Conservation (phyloP, 2,113 vertebrate species). For the Phaetusa simplex region DNA sequence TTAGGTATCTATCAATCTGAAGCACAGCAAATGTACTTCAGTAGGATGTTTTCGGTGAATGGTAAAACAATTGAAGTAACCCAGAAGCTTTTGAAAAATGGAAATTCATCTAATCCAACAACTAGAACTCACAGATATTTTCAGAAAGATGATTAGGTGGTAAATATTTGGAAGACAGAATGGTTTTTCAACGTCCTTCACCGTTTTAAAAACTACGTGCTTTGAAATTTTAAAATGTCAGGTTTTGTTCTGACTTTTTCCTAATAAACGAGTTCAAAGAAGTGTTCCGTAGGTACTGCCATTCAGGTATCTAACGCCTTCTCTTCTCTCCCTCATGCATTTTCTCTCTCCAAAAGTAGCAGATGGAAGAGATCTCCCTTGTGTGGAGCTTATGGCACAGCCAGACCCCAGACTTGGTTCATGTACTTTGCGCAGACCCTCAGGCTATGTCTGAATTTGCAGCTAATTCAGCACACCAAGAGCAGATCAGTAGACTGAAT, state of each 20-base stretch:
- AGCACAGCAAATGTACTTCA: not conserved
- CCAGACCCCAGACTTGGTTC: not conserved
- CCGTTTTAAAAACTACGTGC: fast-evolving
- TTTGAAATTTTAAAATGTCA: not conserved
- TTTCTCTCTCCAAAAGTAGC: not conserved
- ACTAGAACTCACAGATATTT: not conserved
- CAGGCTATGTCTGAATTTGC: not conserved
- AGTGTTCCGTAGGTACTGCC: not conserved
- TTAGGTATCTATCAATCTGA: not conserved
- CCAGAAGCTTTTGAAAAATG: not conserved
- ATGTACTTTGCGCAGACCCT: fast-evolving
- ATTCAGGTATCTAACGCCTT: not conserved
- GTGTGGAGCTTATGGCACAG: not conserved
- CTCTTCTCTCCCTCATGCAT: not conserved
- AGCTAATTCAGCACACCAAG: not conserved
- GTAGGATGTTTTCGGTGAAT: not conserved
- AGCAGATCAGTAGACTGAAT: not conserved
- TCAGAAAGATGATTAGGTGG: not conserved
- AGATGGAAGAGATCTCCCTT: not conserved
- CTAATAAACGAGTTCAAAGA: not conserved
- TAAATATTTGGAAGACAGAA: not conserved
- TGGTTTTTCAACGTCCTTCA: not conserved
- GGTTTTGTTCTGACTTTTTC: not conserved
- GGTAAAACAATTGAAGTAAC: not conserved
- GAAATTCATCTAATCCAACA: not conserved